These are phyloP conservation scores for Leptinotarsa lineolata DNA, from an alignment of 1,140 invertebrate genomes.

Conservation along the genomic window DNA sequence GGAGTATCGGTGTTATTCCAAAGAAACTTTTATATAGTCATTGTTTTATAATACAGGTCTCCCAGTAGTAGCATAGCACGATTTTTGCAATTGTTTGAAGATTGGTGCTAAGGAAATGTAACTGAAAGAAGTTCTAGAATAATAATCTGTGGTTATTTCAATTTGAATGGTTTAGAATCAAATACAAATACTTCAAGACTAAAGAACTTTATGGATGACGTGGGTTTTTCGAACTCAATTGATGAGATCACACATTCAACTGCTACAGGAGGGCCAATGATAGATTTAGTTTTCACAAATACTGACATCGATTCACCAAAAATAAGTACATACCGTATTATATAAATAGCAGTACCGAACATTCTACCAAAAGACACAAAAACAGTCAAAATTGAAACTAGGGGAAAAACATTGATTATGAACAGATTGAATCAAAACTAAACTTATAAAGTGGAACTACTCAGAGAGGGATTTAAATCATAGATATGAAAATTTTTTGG, in stretches of 20 bases:
- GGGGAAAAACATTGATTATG: conserved; percentile 17
- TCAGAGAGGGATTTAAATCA: neutral
- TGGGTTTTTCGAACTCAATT: conserved; percentile 13
- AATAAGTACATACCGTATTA: conserved; percentile 15
- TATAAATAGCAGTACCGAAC: conserved; percentile 11
- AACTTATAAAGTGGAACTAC: conserved; percentile 13
- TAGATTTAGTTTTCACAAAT: conserved; percentile 16
- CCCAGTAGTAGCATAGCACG: conserved; percentile 7
- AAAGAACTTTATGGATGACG: too few relatives aligned
- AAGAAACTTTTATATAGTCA: neutral
- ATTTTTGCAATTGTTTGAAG: too few relatives aligned
- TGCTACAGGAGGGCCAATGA: conserved; percentile 13
- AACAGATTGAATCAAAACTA: conserved; percentile 13
- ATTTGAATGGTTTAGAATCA: too few relatives aligned
- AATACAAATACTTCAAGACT: too few relatives aligned
- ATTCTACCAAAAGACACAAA: too few relatives aligned
- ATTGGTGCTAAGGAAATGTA: neutral
- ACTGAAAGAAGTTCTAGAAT: neutral
- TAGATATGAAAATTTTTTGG: conserved; percentile 15
- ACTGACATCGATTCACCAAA: conserved; percentile 8
- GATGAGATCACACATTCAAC: conserved; percentile 14
- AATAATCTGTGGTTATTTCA: neutral
- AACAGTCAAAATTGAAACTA: conserved; percentile 12
- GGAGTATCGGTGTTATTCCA: conserved; percentile 7
- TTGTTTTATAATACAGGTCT: conserved; percentile 5